Base-by-base conservation (phyloP, 2,888 invertebrate genomes). In the Horisme vitalbata region DNA sequence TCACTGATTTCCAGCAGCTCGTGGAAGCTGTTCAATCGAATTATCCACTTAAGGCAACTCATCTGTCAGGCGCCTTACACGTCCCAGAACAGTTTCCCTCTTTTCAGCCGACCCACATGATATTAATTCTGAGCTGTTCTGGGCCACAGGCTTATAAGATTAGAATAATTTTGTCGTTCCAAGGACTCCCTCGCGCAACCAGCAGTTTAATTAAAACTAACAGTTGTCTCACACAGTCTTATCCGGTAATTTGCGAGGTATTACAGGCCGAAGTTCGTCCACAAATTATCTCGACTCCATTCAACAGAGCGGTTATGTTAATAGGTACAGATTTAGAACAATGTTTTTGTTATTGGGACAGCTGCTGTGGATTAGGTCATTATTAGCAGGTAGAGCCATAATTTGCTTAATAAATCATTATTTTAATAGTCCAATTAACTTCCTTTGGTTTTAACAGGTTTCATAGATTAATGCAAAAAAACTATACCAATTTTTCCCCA, bases 191-290 rank as follows among this genome's bases (percentile, higher is more conserved):
- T 79, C 83, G 81, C 77, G 75, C 78, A 77, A 86, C 81, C 87
- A 83, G 84, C 84, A 81, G 86, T 88, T 89, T 87, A 89, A 89
- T 89, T 88, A 88, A 89, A 89, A 88, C 88, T 88, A 89, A 87
- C 88, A 88, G 88, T 88, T 88, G 87, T 87, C 88, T 86, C 86
- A 83, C 87, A 85, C 88, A 84, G 88, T 87, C 86, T 87, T 85
- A 86, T 85, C 85, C 87, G 77, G 84, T 87, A 89, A 89, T 89
- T 89, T 89, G 88, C 86, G 85, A 87, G 84, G 86, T 84, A 88
- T 88, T 86, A 88, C 84, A 83, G 82, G 83, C 80, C 83, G 74
- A 89, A 89, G 83, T 88, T 87, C 68, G 79, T 71, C 86, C 88
- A 88, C 88, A 88, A 89, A 88, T 89, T 88, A 87, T 86, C 84